Evolutionary conservation across 37 sponge, comb jelly and placozoan genomes (phyloP), one percentile per base, ranked within the genome.

Genomic region (Halichondria panicea): DNA sequence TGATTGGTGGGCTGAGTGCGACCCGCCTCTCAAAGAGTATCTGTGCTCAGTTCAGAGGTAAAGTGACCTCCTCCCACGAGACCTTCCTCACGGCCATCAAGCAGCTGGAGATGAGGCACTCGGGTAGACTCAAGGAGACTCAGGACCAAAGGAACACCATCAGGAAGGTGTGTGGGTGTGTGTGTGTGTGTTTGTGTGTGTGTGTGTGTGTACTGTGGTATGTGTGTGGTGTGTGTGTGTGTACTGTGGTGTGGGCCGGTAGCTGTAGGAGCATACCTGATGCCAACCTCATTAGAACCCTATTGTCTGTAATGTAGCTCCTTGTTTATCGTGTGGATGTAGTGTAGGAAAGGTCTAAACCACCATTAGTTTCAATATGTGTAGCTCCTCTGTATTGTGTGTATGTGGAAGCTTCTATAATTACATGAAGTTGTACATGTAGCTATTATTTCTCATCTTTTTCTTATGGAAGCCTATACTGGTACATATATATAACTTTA

Each of bases 21-120:
- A 53, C 80, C 4, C 75, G 84, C 32, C 88, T 96, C 31, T 87
- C 96, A 32, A 90, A 91, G 78, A 85, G 79, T 50, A 84, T 92
- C 66, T 93, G 88, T 53, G 46, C 84, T 22, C 96, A 96, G 87
- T 96, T 96, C 78, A 66, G 81, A 31, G 55, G 35, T 8, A 79
- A 75, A 33, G 81, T 92, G 64, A 77, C 71, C 32, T 52, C 88
- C 30, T 87, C 93, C 27, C 96, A 96, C 72, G 88, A 92, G 66
- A 72, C 86, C 12, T 96, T 96, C 63, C 68, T 82, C 41, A 46
- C 38, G 18, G 88, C 96, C 61, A 76, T 96, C 43, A 80, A 84
- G 50, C 84, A 81, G 74, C 72, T 96, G 71, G 93, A 96, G 82
- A 40, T 52, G 38, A 68, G 84, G 25, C 93, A 92, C 41, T 80